Conservation (phyloP, 2,113 vertebrate species). For the Sciurus niger region DNA sequence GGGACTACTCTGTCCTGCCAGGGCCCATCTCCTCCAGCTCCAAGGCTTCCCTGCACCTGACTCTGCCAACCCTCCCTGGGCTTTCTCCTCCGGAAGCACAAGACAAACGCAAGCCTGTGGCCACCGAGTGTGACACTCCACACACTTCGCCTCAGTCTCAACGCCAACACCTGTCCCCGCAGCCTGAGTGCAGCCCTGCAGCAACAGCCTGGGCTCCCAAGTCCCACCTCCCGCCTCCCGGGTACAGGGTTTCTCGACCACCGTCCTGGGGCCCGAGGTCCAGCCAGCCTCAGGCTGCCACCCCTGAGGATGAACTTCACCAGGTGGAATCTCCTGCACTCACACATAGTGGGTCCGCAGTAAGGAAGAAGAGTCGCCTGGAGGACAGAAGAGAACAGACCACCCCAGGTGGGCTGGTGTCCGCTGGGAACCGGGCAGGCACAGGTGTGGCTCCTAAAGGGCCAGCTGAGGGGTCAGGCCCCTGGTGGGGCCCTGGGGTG, state of each 20-base stretch:
- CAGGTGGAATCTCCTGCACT: too few species aligned
- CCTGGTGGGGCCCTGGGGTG: rapidly evolving
- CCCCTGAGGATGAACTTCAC: not conserved
- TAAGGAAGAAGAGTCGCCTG: rapidly evolving
- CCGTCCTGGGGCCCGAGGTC: too few species aligned
- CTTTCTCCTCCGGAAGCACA: not conserved
- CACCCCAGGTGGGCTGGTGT: not conserved
- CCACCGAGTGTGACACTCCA: rapidly evolving
- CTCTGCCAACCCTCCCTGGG: rapidly evolving
- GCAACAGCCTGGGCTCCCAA: rapidly evolving
- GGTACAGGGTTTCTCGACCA: not conserved
- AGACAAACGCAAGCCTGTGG: too few species aligned
- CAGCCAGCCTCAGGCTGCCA: not conserved
- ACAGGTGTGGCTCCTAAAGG: rapidly evolving
- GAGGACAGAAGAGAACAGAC: rapidly evolving
- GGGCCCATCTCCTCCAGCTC: rapidly evolving
- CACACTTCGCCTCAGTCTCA: rapidly evolving
- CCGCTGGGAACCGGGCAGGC: rapidly evolving
- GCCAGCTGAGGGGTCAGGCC: too few species aligned
- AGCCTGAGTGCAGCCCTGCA: rapidly evolving
- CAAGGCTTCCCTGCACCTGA: not conserved
- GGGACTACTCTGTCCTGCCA: rapidly evolving
- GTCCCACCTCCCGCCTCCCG: rapidly evolving
- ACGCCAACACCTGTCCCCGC: too few species aligned
- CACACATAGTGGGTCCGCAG: not conserved